Percentiles rank a stretch among this genome's conserved stretches.
Evolutionary conservation across 1,140 invertebrate genomes (phyloP).

Genomic region (Gryon sp.): DNA sequence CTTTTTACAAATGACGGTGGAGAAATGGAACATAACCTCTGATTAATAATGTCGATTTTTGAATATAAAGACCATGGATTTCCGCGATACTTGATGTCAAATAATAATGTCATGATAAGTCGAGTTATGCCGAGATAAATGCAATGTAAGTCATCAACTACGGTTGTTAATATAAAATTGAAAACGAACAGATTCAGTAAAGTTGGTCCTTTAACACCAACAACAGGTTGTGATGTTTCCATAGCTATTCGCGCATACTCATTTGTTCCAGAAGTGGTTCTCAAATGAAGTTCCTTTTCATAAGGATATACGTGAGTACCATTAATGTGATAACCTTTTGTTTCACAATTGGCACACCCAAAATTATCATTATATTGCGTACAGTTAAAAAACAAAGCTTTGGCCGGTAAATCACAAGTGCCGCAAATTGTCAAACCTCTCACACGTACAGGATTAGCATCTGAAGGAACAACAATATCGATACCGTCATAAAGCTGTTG

Average conservation of each 20-base stretch:
- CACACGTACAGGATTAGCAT: too few species aligned
- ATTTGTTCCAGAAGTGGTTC: neutral
- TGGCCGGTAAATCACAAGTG: constrained; percentile 22
- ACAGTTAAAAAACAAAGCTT: constrained; percentile 31
- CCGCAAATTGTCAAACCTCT: too few species aligned
- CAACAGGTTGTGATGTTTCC: neutral
- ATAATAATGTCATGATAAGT: neutral
- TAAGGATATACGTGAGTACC: constrained; percentile 6
- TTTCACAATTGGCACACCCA: constrained; percentile 14
- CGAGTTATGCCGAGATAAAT: constrained; percentile 11
- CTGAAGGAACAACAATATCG: too few species aligned
- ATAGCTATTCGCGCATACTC: neutral
- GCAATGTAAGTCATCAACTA: neutral
- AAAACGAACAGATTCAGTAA: neutral
- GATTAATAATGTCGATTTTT: too few species aligned
- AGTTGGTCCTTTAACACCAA: neutral
- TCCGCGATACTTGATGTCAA: too few species aligned
- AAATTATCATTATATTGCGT: constrained; percentile 24
- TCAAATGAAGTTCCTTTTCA: constrained; percentile 1
- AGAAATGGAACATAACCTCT: too few species aligned
- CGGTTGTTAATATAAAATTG: neutral
- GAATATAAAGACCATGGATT: too few species aligned
- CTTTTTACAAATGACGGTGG: too few species aligned
- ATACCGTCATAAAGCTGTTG: too few species aligned
- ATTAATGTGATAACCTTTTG: neutral